phyloP scores from a whole-genome alignment of 2,888 invertebrate genomes.

The Allolobophora icterica region DNA sequence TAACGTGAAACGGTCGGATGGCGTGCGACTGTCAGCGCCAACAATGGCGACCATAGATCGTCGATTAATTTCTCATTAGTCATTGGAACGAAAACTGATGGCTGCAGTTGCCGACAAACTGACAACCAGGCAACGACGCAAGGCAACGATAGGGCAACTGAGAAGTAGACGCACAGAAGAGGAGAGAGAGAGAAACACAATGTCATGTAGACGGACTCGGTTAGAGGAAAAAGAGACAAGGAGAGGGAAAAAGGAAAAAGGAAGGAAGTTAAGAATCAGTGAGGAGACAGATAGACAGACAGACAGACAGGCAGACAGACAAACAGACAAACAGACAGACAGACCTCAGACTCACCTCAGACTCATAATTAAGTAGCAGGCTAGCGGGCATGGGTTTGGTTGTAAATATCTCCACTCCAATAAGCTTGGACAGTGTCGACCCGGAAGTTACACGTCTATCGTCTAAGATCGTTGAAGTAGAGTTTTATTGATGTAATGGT shows the following conservation, averaged over 20 bases:
- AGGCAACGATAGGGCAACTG: no score
- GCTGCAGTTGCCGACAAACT: background rate
- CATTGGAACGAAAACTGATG: conserved; percentile 6
- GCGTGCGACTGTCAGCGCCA: background rate
- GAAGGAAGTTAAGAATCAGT: no score
- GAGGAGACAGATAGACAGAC: no score
- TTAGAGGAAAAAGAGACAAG: background rate
- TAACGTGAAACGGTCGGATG: conserved; percentile 6
- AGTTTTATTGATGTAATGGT: no score
- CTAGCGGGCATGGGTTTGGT: no score
- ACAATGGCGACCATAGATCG: conserved; percentile 6
- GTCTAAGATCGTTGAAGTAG: background rate
- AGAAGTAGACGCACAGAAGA: background rate
- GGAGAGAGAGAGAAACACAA: background rate
- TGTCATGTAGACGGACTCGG: background rate
- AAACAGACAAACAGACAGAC: no score
- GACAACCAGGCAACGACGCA: background rate
- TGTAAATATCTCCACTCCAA: no score
- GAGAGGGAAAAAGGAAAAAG: background rate
- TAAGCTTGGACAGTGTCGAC: no score
- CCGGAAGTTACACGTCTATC: background rate
- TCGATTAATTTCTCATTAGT: conserved; percentile 21
- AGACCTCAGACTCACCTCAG: no score
- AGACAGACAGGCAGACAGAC: no score
- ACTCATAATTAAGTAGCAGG: no score